Base-by-base conservation (phyloP, 1,140 invertebrate genomes). In the Drosophila orena region DNA sequence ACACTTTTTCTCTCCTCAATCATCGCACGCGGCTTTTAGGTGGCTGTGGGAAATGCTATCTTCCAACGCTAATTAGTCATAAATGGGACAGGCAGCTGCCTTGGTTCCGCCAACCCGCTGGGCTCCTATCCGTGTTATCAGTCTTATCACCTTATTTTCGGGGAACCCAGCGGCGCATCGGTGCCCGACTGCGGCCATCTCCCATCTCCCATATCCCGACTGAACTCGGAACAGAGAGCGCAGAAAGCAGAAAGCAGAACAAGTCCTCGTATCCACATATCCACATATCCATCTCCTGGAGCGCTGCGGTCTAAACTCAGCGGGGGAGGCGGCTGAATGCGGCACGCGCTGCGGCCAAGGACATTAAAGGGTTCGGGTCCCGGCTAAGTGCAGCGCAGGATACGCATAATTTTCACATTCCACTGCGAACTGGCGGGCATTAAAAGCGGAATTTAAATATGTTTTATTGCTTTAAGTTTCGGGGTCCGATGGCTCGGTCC, bases 391-490 rank as follows among this genome's bases (percentile, higher is more conserved):
- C 64, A 61, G 54, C 43, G 37, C 34, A 61, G 74, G 43, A 72
- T 57, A 72, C 62, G 83, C 83, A 86, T 86, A 86, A 86, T 86
- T 83, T 86, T 86, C 84, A 86, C 83, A 86, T 86, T 86, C 71
- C 62, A 55, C 54, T 54, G 24, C 24, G 47, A 46, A 46, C 61
- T 69, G 24, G 30, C 11, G n/a, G 27, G 56, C 62, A 81, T 79
- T 61, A 54, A 81, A 81, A 81, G 43, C 62, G 46, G 68, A 77
- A 70, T 77, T 76, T 77, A 88, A 77, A 77, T 70, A 79, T 89
- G 72, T 83, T 89, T 86, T 86, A 83, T 89, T 89, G 83, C 83
- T 86, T 89, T 79, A 86, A 88, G 65, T 86, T 88, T 66, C 55
- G 30, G 20, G 15, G 22, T 38, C 34, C 34, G 35, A 15, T 22